Evolutionary conservation across 2,113 vertebrate genomes (phyloP), one percentile per base, ranked within the genome.

Genomic region (Laticauda colubrina): DNA sequence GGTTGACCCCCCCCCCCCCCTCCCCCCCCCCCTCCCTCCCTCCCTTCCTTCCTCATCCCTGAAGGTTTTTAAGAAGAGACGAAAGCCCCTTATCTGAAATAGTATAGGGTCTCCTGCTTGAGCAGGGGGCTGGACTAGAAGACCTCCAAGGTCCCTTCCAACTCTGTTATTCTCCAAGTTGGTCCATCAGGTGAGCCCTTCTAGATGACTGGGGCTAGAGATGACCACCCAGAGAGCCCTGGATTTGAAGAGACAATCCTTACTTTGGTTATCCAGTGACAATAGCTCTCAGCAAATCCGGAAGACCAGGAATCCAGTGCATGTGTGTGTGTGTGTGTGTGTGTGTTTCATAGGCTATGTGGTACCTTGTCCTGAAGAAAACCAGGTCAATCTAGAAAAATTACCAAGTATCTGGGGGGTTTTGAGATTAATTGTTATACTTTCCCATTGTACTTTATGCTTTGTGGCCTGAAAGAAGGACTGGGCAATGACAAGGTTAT

Each of bases 351-450:
- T 89, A 54, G 39, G 14, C 91, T 64, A 89, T 81, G 55, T 12
- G 48, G 51, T 20, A 34, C 85, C 34, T 93, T n/a, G 57, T 94
- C 29, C 34, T 87, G 93, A 90, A 92, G 12, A 92, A 93, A 94
- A 91, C 91, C 90, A 1, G 57, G 91, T 93, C 85, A 85, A 90
- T 55, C 90, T 23, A 91, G 11, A 93, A 90, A 86, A 23, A 45
- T 24, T 3, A 55, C 54, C 54, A 55, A 55, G 54, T 12, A 54
- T 21, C 89, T 91, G 45, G 45, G n/a, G n/a, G n/a, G n/a, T 45
- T 43, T 8, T 89, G 56, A 54, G 53, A 75, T 89, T 91, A 87
- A 93, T 56, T 2, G 0, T 15, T 85, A 10, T 91, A 51, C 10
- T 48, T 56, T 56, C 94, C 94, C 4, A 26, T 93, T 56, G 3